A percentile compares a stretch with the other conserved stretches of the same genome.
These are phyloP conservation scores for Gymnocheta viridis DNA, from an alignment of 2,888 invertebrate species.

Conservation along the genomic window DNA sequence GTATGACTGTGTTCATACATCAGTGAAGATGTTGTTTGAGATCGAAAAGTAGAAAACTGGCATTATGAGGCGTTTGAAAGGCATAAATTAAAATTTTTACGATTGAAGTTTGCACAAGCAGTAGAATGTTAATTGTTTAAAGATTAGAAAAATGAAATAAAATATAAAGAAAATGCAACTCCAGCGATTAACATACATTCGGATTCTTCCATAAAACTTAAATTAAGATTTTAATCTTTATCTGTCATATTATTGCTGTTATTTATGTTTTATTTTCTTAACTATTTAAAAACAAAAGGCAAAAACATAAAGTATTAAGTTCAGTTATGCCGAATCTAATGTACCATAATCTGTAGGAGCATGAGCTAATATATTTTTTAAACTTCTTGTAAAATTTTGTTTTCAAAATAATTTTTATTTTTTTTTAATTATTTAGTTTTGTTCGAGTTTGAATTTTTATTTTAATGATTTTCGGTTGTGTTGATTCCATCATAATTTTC, in stretches of 20 bases:
- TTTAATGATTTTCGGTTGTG: no score
- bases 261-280: constrained; percentile 31
- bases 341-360: neutral
- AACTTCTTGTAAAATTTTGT: no score
- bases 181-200: constrained; percentile 62
- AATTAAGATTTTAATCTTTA: constrained; percentile 64
- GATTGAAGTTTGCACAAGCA: constrained; percentile 28
- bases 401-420: no score
- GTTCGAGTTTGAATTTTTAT: no score
- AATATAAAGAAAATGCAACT: constrained; percentile 15
- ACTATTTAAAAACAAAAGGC: no score
- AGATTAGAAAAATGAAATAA: constrained; percentile 33
- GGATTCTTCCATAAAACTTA: constrained; percentile 35
- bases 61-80: constrained; percentile 65
- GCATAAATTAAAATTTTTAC: constrained; percentile 65
- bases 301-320: neutral
- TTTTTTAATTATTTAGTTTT: no score
- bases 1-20: neutral
- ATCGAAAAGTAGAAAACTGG: constrained; percentile 45
- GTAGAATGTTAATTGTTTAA: constrained; percentile 34
- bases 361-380: no score
- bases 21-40: constrained; percentile 32
- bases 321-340: neutral
- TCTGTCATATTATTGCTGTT: constrained; percentile 55
- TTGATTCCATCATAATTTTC: no score